Percentiles rank a stretch among this genome's conserved stretches.
Evolutionary conservation across 2,797 vertebrate species (phyloP).

Genomic region (Poeciliopsis turneri): DNA sequence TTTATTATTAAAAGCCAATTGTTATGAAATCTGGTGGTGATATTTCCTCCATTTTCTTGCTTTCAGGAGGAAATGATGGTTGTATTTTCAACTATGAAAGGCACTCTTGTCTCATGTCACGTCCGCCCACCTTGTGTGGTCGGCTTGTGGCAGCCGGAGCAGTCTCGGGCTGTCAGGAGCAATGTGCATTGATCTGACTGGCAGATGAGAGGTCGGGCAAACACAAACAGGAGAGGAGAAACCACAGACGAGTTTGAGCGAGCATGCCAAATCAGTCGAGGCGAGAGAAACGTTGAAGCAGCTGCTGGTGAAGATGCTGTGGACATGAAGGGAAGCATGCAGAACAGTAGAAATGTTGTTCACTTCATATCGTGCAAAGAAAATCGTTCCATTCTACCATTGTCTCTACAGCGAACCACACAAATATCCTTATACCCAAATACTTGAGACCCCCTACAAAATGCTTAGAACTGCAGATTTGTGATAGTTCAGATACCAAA

Average conservation of each 20-base stretch:
- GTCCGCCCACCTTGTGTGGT: constrained; percentile 1
- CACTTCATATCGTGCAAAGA: background rate
- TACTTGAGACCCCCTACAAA: background rate
- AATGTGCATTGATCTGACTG: constrained; percentile 2
- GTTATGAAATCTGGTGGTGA: background rate
- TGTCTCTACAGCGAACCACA: background rate
- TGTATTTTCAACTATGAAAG: background rate
- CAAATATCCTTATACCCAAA: background rate
- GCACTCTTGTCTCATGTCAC: background rate
- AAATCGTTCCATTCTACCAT: background rate
- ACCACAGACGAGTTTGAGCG: background rate
- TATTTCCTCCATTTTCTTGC: constrained; percentile 6
- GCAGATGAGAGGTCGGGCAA: background rate
- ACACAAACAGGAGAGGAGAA: constrained; percentile 3
- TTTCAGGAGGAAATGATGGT: background rate
- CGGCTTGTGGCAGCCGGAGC: background rate
- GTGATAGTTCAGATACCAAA: background rate
- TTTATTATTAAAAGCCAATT: background rate
- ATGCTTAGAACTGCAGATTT: background rate
- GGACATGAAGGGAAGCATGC: background rate
- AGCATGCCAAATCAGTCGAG: background rate
- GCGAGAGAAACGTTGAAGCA: background rate
- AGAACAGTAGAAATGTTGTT: background rate
- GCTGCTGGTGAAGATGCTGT: background rate
- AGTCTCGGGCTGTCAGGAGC: background rate